Base-by-base conservation (phyloP, 2,797 vertebrate genomes). In the Allobates femoralis region DNA sequence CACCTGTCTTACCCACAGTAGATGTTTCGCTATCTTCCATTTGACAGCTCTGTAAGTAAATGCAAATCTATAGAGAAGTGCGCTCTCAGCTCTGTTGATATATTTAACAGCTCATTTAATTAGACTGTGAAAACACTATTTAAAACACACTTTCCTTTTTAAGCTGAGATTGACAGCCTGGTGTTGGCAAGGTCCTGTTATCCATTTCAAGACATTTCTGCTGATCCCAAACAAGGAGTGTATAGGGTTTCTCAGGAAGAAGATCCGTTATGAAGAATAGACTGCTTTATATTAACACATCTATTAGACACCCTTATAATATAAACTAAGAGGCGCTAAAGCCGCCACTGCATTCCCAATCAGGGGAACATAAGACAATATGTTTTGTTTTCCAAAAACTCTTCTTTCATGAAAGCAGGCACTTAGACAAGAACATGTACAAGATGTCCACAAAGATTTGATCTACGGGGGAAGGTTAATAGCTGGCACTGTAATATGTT, bases 81-180 rank as follows among this genome's bases (percentile, higher is more conserved):
- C 30, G 67, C 34, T 30, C 5, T 56, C 30, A 56, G 16, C 32
- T 21, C 32, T 28, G 26, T 28, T 14, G 53, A 34, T 34, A 34
- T 32, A 23, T 55, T 32, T 77, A 53, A 56, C 75, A 77, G 28
- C 75, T 16, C 26, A 55, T 77, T 30, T 77, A 32, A 53, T 56
- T 53, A 77, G 50, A n/a, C 51, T 12, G 30, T 77, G 75, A 56
- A 77, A 74, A 53, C 30, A 55, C 74, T 55, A 56, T 56, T 18
- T 77, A 56, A 32, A 32, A 32, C 3, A 23, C 3, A 23, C 28
- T 32, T 77, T 51, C 74, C 46, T 77, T 28, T 77, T 32, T 56
- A 30, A 56, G 46, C 26, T 18, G 5, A 4, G 46, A 53, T 53
- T 53, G 74, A 76, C 46, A 28, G n/a, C 3, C 67, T 71, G 23